Conservation (phyloP, 2,888 invertebrate genomes). For the Pilophorus perplexus region DNA sequence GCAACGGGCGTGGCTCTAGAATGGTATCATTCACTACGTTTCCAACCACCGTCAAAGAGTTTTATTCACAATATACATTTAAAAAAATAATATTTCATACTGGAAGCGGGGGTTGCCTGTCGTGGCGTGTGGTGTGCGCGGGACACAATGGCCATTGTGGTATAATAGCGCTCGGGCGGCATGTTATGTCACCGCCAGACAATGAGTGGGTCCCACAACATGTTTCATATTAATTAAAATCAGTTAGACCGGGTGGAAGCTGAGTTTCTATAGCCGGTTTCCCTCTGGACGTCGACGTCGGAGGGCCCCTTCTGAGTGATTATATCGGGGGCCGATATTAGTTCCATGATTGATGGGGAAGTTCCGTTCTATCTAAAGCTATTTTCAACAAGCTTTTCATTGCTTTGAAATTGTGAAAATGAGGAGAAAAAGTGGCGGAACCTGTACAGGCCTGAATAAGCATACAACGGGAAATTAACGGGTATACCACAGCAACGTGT, state of each 20-base stretch:
- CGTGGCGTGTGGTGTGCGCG: slow-evolving; percentile 8
- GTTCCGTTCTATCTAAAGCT: background rate
- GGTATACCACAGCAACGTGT: too few relatives aligned
- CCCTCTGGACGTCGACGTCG: slow-evolving; percentile 3
- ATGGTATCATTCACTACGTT: too few relatives aligned
- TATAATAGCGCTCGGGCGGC: slow-evolving; percentile 22
- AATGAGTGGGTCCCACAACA: slow-evolving; percentile 19
- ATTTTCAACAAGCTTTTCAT: too few relatives aligned
- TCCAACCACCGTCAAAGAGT: too few relatives aligned
- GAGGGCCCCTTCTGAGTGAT: background rate
- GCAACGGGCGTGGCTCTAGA: too few relatives aligned
- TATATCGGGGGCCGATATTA: slow-evolving; percentile 25
- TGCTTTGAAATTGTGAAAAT: too few relatives aligned
- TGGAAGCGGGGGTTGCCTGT: too few relatives aligned
- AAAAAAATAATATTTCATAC: too few relatives aligned
- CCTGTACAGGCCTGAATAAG: too few relatives aligned
- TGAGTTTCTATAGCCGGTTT: slow-evolving; percentile 19
- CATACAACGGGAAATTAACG: too few relatives aligned
- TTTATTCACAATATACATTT: too few relatives aligned
- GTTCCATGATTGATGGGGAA: slow-evolving; percentile 23
- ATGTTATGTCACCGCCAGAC: slow-evolving; percentile 27
- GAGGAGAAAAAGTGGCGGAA: too few relatives aligned
- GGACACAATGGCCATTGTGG: slow-evolving; percentile 32
- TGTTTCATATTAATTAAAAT: slow-evolving; percentile 32
- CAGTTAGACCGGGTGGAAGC: slow-evolving; percentile 20